Conservation (phyloP, 2,888 invertebrate species). For the Leptinotarsa rubiginosa region DNA sequence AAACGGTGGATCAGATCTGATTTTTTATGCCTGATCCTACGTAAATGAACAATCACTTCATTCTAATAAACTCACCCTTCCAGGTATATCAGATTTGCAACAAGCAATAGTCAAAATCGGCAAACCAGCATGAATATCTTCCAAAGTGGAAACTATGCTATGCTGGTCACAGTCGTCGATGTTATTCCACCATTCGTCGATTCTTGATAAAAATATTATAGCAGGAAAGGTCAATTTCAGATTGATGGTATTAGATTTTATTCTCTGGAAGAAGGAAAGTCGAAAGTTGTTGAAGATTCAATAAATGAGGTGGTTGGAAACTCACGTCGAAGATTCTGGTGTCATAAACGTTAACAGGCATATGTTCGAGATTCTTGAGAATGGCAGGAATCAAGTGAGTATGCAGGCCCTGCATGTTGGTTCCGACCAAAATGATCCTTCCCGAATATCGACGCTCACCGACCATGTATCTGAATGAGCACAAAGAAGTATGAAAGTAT, state of each 20-base stretch:
- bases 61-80: constrained; percentile 49
- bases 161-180: constrained; percentile 59
- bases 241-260: constrained; percentile 46
- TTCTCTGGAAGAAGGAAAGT: constrained; percentile 16
- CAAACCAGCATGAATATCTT: constrained; percentile 62
- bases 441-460: constrained; percentile 61
- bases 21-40: too few species aligned
- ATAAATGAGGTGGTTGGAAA: neutral
- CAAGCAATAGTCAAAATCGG: constrained; percentile 62
- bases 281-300: neutral
- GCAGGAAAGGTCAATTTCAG: constrained; percentile 59
- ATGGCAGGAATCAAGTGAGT: constrained; percentile 74
- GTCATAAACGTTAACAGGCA: constrained; percentile 67
- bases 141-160: constrained; percentile 58
- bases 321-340: constrained; percentile 47
- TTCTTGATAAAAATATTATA: constrained; percentile 58
- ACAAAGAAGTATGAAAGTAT: neutral
- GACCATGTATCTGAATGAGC: constrained; percentile 54
- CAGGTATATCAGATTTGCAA: constrained; percentile 60
- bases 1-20: too few species aligned
- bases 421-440: constrained; percentile 59
- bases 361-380: constrained; percentile 70
- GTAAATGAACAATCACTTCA: neutral
- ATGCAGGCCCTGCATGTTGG: constrained; percentile 69
- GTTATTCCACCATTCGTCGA: constrained; percentile 64